phyloP scores from a whole-genome alignment of 2,888 invertebrate species.

The Timema podura region DNA sequence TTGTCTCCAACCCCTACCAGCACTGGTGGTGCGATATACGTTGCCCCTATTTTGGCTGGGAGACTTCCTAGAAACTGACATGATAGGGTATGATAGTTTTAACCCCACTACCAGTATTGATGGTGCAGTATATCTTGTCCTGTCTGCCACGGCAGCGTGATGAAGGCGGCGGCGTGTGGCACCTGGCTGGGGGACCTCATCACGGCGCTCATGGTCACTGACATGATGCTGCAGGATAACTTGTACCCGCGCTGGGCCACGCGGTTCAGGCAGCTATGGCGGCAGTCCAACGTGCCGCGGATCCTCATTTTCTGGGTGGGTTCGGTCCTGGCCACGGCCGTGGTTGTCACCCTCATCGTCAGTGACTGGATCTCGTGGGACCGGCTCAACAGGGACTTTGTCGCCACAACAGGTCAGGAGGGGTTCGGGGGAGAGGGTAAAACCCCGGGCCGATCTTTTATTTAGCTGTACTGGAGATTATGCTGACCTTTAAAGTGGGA shows the following conservation, averaged over 20 bases:
- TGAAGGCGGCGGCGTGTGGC: slow-evolving; percentile 50
- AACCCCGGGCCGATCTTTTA: no score
- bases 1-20: no score
- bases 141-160: slow-evolving; percentile 38
- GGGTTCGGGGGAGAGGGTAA: no score
- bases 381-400: slow-evolving; percentile 46
- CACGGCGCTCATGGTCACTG: slow-evolving; percentile 52
- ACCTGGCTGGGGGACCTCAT: slow-evolving; percentile 52
- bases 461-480: no score
- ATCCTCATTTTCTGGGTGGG: slow-evolving; percentile 50
- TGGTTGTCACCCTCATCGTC: slow-evolving; percentile 47
- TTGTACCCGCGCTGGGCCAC: slow-evolving; percentile 49
- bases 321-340: slow-evolving; percentile 42
- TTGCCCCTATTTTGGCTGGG: no score
- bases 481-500: no score
- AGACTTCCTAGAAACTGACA: no score
- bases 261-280: slow-evolving; percentile 40
- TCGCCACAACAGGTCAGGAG: slow-evolving; percentile 44
- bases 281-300: slow-evolving; percentile 44
- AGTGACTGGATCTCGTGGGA: slow-evolving; percentile 51
- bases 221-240: slow-evolving; percentile 52
- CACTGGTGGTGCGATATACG: no score
- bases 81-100: no score
- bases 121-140: no score
- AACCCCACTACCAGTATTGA: no score